Conservation (phyloP, 2,888 invertebrate species). For the Amblyjoppa fuscipennis region DNA sequence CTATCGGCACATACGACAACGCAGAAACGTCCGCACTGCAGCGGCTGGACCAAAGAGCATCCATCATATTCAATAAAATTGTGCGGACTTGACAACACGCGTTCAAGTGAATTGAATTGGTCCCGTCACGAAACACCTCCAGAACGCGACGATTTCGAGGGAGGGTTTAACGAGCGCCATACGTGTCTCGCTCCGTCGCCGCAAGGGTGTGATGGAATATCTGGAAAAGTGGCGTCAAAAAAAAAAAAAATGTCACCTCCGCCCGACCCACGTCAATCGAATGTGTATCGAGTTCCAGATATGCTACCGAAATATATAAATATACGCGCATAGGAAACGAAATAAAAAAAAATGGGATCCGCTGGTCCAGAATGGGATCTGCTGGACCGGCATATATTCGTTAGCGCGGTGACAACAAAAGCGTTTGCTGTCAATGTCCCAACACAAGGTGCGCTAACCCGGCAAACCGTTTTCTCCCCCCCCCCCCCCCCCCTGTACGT, state of each 20-base stretch:
- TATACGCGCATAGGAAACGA: not conserved
- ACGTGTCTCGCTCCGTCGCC: constrained; percentile 29
- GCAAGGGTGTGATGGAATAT: constrained; percentile 54
- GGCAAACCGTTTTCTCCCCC: no score
- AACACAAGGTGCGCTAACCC: not conserved
- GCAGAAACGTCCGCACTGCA: constrained; percentile 14
- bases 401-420: no score
- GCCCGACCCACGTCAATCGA: constrained; percentile 47
- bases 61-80: constrained; percentile 67
- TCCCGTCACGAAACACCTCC: constrained; percentile 35
- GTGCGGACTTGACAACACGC: constrained; percentile 67
- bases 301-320: not conserved
- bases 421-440: no score
- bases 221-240: constrained; percentile 47
- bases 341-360: not conserved
- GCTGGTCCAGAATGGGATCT: not conserved
- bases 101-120: constrained; percentile 65
- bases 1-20: constrained; percentile 28
- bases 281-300: constrained; percentile 16
- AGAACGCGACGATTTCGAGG: constrained; percentile 8
- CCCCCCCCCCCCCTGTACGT: no score
- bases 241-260: constrained; percentile 30
- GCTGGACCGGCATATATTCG: no score
- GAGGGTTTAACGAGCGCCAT: not conserved
- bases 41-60: constrained; percentile 60